These are phyloP conservation scores for Euclidia mi DNA, from an alignment of 2,888 invertebrate genomes.

Conservation along the genomic window DNA sequence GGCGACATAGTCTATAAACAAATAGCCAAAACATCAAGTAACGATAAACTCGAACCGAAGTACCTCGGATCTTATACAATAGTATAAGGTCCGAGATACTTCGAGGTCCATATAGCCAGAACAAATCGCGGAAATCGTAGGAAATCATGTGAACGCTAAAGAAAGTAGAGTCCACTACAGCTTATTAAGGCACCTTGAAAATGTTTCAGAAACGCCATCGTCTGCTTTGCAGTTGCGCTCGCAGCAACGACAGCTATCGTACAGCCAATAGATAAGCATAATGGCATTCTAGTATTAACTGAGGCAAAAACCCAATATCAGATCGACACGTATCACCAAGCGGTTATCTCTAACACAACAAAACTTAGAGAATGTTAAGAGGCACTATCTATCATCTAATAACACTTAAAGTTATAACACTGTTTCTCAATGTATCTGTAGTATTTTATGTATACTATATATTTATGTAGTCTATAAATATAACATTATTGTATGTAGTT, in stretches of 20 bases:
- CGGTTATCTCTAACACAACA: too few species aligned
- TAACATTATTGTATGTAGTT: too few species aligned
- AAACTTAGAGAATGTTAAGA: too few species aligned
- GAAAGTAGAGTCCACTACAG: slow-evolving; percentile 44
- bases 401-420: too few species aligned
- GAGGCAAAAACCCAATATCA: slow-evolving; percentile 35
- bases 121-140: slow-evolving; percentile 47
- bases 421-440: too few species aligned
- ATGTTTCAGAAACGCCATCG: too few species aligned
- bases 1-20: too few species aligned
- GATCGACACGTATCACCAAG: slow-evolving; percentile 24
- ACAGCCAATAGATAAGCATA: slow-evolving; percentile 39
- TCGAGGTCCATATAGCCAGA: slow-evolving; percentile 46
- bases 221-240: slow-evolving; percentile 25
- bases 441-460: too few species aligned
- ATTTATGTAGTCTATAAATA: too few species aligned
- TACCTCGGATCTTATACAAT: slow-evolving; percentile 47
- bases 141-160: slow-evolving; percentile 47
- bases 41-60: slow-evolving; percentile 35
- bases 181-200: too few species aligned
- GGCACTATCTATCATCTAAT: too few species aligned
- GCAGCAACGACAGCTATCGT: slow-evolving; percentile 23
- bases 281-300: slow-evolving; percentile 38
- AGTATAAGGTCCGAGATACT: too few species aligned
- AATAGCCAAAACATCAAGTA: slow-evolving; percentile 51